Evolutionary conservation across 2,113 vertebrate genomes (phyloP).

Genomic region (Acinonyx jubatus): DNA sequence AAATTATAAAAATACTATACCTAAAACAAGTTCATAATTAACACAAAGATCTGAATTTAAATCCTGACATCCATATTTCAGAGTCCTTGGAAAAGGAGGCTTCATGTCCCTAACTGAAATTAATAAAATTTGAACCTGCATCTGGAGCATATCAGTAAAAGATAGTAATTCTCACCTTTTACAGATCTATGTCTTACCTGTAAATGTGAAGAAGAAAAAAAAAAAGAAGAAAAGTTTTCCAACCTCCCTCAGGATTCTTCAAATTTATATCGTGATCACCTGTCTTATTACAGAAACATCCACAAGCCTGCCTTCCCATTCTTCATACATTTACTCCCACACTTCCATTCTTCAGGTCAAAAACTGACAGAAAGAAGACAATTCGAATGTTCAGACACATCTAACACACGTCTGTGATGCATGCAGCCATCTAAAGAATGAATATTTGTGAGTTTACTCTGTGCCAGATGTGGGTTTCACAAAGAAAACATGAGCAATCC

Average conservation of each 20-base stretch:
- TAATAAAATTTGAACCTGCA: constrained; percentile 12
- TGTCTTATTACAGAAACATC: background rate
- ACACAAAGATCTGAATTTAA: background rate
- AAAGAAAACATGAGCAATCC: background rate
- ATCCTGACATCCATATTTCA: background rate
- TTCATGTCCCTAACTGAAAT: background rate
- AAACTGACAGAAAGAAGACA: background rate
- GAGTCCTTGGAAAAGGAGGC: background rate
- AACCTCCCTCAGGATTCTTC: background rate
- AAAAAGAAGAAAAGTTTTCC: background rate
- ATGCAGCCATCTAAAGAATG: background rate
- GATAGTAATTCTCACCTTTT: background rate
- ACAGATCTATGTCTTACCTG: background rate
- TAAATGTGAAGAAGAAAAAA: background rate
- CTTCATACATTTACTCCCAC: background rate
- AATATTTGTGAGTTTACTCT: background rate
- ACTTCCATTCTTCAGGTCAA: background rate
- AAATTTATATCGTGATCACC: background rate
- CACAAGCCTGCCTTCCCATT: background rate
- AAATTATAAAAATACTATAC: background rate
- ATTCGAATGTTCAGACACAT: background rate
- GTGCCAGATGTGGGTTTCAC: background rate
- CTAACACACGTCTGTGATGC: background rate
- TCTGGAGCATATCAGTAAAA: background rate
- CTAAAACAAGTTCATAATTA: background rate